Evolutionary conservation across 2,888 invertebrate genomes (phyloP), one percentile per base, ranked within the genome.

Genomic region (Aproaerema taeniolella): DNA sequence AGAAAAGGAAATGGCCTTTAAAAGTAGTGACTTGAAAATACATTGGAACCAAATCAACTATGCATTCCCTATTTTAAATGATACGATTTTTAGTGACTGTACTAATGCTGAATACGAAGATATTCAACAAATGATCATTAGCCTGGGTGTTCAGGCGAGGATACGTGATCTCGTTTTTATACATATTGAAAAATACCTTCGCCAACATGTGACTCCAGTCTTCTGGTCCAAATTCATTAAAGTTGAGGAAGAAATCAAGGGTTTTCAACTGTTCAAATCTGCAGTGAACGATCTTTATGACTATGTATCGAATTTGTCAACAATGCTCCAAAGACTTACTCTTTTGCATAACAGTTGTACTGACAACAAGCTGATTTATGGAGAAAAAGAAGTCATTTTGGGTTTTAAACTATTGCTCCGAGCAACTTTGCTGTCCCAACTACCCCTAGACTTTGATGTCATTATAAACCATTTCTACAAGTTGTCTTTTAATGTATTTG

Each of bases 381-480:
- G 88, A 17, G 88, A 89, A 55, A 75, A 68, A 40, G 87, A 88
- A 64, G 70, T 89, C 9, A 59, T 89, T 30, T 70, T 82, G 31
- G 88, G 89, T 14, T 90, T 93, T 46, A 91, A 91, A 60, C 87
- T 91, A 47, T 80, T 92, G 14, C 76, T 93, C 7, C 80, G 90
- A 59, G 88, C 92, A 9, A 88, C 91, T 7, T 61, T 95, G 32
- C 67, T 94, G 9, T 91, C 93, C 5, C 93, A 93, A 55, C 67
- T 94, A 12, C 93, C 93, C 13, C 68, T 92, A 6, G 87, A 91
- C 54, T 91, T 93, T 54, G 90, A 92, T 59, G 72, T 88, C 6
- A 90, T 93, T 17, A 91, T 94, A 1, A 89, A 90, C 52, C 90
- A 91, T 38, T 95, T 95, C 70, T 95, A 95, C 61, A 91, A 91